Evolutionary conservation across 2,113 vertebrate species (phyloP).

Genomic region (Antechinus flavipes): DNA sequence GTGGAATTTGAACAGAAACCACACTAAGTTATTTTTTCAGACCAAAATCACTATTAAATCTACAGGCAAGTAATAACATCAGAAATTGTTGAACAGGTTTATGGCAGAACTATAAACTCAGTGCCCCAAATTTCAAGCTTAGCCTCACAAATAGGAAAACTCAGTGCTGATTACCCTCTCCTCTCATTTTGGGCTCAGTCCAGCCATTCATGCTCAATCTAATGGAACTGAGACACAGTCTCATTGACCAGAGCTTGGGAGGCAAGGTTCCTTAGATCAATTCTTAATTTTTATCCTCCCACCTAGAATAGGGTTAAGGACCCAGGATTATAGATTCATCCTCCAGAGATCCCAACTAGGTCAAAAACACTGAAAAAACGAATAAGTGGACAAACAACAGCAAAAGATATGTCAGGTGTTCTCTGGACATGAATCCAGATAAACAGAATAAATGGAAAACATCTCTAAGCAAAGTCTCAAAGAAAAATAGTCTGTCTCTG

Average conservation of each 20-base stretch:
- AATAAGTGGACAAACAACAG: too few species aligned
- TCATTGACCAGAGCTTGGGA: neutral
- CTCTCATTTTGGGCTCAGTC: neutral
- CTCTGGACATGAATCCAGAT: too few species aligned
- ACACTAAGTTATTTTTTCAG: neutral
- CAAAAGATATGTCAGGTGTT: too few species aligned
- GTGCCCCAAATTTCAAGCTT: neutral
- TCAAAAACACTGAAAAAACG: too few species aligned
- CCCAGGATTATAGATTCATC: too few species aligned
- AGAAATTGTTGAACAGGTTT: neutral
- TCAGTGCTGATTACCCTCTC: neutral
- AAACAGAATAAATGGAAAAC: too few species aligned
- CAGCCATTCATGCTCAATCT: neutral
- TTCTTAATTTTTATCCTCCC: neutral
- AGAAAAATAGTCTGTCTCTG: too few species aligned
- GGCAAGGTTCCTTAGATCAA: neutral
- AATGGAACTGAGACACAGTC: neutral
- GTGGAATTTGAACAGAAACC: neutral
- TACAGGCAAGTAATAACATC: neutral
- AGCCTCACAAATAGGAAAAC: neutral
- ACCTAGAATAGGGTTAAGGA: too few species aligned
- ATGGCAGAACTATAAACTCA: neutral
- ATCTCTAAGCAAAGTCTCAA: too few species aligned
- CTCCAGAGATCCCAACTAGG: too few species aligned
- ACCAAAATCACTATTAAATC: neutral